Evolutionary conservation across 1,140 invertebrate species (phyloP), one percentile per base, ranked within the genome.

Genomic region (Pseudobourletiella spinata): DNA sequence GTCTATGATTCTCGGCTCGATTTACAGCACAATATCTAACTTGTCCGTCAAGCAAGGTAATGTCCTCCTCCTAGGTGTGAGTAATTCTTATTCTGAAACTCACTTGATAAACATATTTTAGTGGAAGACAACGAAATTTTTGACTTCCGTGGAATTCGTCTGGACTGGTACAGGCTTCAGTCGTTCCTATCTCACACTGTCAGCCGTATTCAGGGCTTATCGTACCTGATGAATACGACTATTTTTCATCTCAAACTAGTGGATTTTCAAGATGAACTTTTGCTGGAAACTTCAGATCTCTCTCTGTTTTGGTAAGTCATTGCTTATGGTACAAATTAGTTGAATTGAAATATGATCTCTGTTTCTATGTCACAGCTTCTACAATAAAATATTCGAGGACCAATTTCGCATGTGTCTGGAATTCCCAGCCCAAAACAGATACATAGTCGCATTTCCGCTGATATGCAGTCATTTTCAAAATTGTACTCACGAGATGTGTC

Each of bases 381-480:
- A 96, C 73, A 95, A 85, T 70, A 91, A 91, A 79, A 88, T 95
- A 73, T 98, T 98, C 78, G 94, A 98, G 73, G 91, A 95, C 73
- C 92, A 98, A 74, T 98, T 98, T 73, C 93, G 97, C 71, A 95
- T 97, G 90, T 98, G 95, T 76, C 80, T 98, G 68, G 94, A 98
- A 76, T 98, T 98, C 76, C 94, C 94, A 25, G 93, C 94, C 22
- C 95, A 98, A 77, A 97, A 97, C 77, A 83, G 95, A 22, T 99
- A 91, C 72, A 96, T 97, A 62, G 90, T 98, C 65, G 91, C 94
- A 29, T 99, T 99, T 76, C 95, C 96, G 15, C 79, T 98, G 57
- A 95, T 99, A 69, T 98, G 95, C 75, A 88, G 89, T 65, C 95
- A 99, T 74, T 99, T 99, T 73, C 91, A 96, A 77, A 91, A 92